Evolutionary conservation across 2,113 vertebrate genomes (phyloP), one percentile per base, ranked within the genome.

Genomic region (Otus sunia): DNA sequence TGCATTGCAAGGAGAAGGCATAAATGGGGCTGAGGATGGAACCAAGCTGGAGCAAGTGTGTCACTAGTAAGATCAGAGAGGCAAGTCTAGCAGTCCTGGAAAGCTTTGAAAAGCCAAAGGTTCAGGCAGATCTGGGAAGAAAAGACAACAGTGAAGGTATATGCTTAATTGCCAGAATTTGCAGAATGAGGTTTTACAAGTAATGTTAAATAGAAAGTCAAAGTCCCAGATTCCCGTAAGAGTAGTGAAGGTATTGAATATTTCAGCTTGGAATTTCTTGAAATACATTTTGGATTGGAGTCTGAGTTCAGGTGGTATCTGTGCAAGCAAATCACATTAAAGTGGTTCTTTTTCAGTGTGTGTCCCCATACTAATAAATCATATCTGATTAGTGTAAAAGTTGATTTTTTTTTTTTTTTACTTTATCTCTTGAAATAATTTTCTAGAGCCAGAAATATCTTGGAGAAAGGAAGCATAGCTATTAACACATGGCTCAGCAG

Each of bases 161-260:
- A 9, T 6, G 5, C 36, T n/a, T 47, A 66, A 2, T 71, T 69
- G 21, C 39, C 22, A 55, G 67, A 50, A 79, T 78, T 58, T 71
- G 8, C n/a, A 68, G 32, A 76, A 34, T 45, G 47, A 27, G 10
- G 14, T 67, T 79, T 91, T 72, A 32, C 7, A 86, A 37, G 36
- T 26, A 60, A 1, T 12, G 34, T 81, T 73, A 59, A 86, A 73
- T 45, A 82, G 43, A 84, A 71, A 49, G 49, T 72, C 20, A 10
- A 49, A 80, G 63, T 83, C 52, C 21, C 47, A 6, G 37, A 34
- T 53, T 83, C 25, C 30, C 0, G 0, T 36, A 50, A 53, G 18
- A 17, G 3, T 30, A 29, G n/a, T 26, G 19, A 68, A 84, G 43
- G 22, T 60, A 9, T 21, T 55, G 50, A 37, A 75, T 49, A 4